phyloP scores from a whole-genome alignment of 1,140 invertebrate species.

The Popillia japonica region DNA sequence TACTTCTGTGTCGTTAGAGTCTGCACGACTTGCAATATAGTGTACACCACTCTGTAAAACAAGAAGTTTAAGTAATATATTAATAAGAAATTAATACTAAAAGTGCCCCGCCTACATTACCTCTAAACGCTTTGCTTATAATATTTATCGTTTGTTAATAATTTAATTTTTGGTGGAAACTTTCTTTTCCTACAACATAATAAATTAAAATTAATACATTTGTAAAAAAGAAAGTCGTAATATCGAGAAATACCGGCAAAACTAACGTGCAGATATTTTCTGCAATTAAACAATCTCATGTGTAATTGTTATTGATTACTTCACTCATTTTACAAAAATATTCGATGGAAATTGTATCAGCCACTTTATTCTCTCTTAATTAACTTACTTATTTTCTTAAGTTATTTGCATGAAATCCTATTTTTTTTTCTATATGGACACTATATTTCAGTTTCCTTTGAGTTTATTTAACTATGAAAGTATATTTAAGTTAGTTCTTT shows the following conservation, averaged over 20 bases:
- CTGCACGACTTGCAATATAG: constrained; percentile 91
- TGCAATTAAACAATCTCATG: too few relatives aligned
- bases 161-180: constrained; percentile 67
- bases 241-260: constrained; percentile 42
- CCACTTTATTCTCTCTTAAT: too few relatives aligned
- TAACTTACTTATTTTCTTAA: too few relatives aligned
- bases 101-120: constrained; percentile 94
- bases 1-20: constrained; percentile 93
- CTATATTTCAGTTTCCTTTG: too few relatives aligned
- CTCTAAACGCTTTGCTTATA: constrained; percentile 81
- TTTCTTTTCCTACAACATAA: constrained; percentile 54
- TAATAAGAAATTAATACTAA: constrained; percentile 71
- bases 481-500: too few relatives aligned
- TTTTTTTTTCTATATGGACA: too few relatives aligned
- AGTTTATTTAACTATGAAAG: too few relatives aligned
- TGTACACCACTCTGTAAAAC: constrained; percentile 89
- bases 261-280: too few relatives aligned
- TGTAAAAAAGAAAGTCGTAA: neutral
- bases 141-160: constrained; percentile 86
- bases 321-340: too few relatives aligned
- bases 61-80: constrained; percentile 47
- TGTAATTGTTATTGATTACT: too few relatives aligned
- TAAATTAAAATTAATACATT: neutral
- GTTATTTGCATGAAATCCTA: too few relatives aligned
- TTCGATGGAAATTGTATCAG: too few relatives aligned